Evolutionary conservation across 2,888 invertebrate species (phyloP).

Genomic region (Tipula confusa): DNA sequence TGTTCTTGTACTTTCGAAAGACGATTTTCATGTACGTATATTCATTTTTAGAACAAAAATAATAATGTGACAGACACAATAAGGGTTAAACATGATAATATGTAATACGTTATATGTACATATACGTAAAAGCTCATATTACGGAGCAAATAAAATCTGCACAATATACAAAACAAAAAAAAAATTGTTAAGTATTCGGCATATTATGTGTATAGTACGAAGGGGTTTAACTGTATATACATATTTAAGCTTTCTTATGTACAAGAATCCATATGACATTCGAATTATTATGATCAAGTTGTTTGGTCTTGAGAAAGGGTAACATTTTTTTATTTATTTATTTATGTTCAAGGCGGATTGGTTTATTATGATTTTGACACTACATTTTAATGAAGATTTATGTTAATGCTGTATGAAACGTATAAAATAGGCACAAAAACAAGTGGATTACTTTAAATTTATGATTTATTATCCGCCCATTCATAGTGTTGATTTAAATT

Average conservation of each 20-base stretch:
- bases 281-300: background rate
- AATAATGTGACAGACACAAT: background rate
- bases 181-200: background rate
- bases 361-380: constrained; percentile 14
- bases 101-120: background rate
- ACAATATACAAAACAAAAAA: background rate
- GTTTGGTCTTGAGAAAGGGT: background rate
- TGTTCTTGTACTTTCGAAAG: background rate
- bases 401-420: background rate
- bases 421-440: background rate
- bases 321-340: background rate
- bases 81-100: background rate
- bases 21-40: background rate
- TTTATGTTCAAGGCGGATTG: background rate
- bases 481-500: background rate
- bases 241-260: background rate
- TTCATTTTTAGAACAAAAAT: background rate
- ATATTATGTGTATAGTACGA: background rate
- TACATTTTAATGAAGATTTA: constrained; percentile 12
- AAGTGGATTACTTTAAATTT: background rate
- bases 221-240: background rate
- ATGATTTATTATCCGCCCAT: background rate
- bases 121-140: background rate
- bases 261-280: background rate
- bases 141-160: background rate